Conservation (phyloP, 2,797 vertebrate species). For the Epinephelus coioides region DNA sequence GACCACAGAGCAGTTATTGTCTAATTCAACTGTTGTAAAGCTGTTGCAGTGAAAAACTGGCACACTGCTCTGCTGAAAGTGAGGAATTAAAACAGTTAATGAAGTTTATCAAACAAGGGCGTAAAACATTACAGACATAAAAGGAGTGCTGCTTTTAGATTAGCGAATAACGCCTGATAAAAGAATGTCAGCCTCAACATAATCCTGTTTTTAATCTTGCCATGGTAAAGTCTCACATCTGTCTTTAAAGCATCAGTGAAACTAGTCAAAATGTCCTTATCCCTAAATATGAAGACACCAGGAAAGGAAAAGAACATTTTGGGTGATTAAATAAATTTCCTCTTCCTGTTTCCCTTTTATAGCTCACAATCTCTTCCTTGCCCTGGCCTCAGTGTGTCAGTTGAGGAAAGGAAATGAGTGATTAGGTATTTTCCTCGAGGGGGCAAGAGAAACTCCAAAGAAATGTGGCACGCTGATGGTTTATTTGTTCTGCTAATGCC, state of each 20-base stretch:
- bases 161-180: background rate
- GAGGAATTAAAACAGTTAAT: background rate
- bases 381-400: conserved; percentile 39
- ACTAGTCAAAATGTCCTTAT: background rate
- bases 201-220: background rate
- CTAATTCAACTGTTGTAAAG: background rate
- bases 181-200: background rate
- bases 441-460: conserved; percentile 56
- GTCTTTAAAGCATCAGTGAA: background rate
- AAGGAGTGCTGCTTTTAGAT: background rate
- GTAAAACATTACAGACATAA: conserved; percentile 10
- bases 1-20: conserved; percentile 6
- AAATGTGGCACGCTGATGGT: conserved; percentile 65
- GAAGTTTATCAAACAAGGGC: background rate
- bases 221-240: background rate
- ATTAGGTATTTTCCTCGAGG: conserved; percentile 69
- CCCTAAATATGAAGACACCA: background rate
- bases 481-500: conserved; percentile 78
- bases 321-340: conserved; percentile 55
- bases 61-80: background rate
- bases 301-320: conserved; percentile 15
- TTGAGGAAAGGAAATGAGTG: conserved; percentile 76
- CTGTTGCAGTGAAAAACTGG: background rate
- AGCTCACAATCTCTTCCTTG: conserved; percentile 58
- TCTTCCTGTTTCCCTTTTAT: conserved; percentile 67